phyloP scores from a whole-genome alignment of 2,797 vertebrate genomes.

The Anomalospiza imberbis region DNA sequence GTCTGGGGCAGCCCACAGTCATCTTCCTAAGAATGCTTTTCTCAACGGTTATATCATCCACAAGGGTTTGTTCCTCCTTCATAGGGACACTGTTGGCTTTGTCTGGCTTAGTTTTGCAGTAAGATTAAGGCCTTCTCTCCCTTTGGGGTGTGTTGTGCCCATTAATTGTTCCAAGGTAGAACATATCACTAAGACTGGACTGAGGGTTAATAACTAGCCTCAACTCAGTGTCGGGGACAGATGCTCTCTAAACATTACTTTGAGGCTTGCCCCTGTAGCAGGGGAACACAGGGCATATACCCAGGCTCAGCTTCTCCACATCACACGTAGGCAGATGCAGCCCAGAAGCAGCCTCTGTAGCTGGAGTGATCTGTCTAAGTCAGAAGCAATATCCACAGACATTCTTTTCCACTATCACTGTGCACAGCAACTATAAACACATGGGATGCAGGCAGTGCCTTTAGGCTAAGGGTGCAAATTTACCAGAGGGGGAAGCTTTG shows the following conservation, averaged over 20 bases:
- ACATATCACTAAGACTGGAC: neutral
- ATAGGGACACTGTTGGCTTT: neutral
- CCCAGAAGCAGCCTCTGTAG: neutral
- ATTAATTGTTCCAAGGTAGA: neutral
- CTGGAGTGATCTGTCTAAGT: conserved; percentile 6
- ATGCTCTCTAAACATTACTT: neutral
- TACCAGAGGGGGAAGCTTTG: neutral
- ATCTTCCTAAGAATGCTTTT: neutral
- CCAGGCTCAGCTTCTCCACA: neutral
- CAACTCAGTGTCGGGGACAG: accelerated
- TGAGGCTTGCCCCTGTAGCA: neutral
- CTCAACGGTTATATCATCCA: neutral
- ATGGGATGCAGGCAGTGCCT: neutral
- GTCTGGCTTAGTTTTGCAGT: neutral
- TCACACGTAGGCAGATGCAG: neutral
- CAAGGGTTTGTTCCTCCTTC: neutral
- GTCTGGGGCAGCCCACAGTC: neutral
- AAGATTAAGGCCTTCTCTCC: neutral
- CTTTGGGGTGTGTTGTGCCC: neutral
- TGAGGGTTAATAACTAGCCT: neutral
- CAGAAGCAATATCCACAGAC: neutral
- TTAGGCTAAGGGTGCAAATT: neutral
- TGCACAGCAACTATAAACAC: neutral
- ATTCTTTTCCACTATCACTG: neutral
- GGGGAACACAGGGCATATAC: accelerated